Evolutionary conservation across 1,140 invertebrate species (phyloP).

Genomic region (Anagrus nilaparvatae): DNA sequence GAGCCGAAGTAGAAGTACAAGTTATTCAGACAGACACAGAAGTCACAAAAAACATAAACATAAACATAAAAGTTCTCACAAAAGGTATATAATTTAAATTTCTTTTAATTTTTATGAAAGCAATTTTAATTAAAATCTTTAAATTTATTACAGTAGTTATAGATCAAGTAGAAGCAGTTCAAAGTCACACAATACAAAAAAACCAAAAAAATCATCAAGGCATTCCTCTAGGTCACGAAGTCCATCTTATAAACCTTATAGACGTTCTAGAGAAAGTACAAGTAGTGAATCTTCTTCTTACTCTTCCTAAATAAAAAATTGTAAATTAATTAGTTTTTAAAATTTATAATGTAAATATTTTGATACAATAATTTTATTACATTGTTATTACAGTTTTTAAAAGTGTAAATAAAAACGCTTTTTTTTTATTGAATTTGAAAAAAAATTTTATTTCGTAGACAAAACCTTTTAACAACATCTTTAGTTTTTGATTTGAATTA

Average conservation of each 20-base stretch:
- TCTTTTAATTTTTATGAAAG: background rate
- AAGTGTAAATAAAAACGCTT: background rate
- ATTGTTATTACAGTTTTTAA: too few species aligned
- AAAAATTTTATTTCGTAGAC: too few species aligned
- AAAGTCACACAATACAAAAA: slow-evolving; percentile 34
- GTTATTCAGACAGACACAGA: slow-evolving; percentile 28
- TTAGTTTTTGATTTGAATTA: too few species aligned
- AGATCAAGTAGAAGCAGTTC: slow-evolving; percentile 35
- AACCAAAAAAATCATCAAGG: slow-evolving; percentile 36
- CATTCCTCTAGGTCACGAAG: slow-evolving; percentile 34
- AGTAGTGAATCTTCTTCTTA: slow-evolving; percentile 32
- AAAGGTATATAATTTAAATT: slow-evolving; percentile 28
- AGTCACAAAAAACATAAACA: slow-evolving; percentile 38
- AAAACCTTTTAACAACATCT: too few species aligned
- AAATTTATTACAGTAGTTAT: slow-evolving; percentile 25
- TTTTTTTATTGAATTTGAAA: too few species aligned
- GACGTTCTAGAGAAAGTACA: slow-evolving; percentile 28
- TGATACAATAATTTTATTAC: too few species aligned
- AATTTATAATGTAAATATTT: too few species aligned
- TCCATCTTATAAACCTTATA: slow-evolving; percentile 26
- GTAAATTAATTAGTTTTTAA: too few species aligned
- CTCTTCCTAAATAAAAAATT: slow-evolving; percentile 24
- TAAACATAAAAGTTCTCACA: slow-evolving; percentile 37
- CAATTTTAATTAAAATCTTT: slow-evolving; percentile 6
- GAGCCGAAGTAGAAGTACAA: slow-evolving; percentile 31